Conservation (phyloP, 2,888 invertebrate species). For the Tinea pellionella region DNA sequence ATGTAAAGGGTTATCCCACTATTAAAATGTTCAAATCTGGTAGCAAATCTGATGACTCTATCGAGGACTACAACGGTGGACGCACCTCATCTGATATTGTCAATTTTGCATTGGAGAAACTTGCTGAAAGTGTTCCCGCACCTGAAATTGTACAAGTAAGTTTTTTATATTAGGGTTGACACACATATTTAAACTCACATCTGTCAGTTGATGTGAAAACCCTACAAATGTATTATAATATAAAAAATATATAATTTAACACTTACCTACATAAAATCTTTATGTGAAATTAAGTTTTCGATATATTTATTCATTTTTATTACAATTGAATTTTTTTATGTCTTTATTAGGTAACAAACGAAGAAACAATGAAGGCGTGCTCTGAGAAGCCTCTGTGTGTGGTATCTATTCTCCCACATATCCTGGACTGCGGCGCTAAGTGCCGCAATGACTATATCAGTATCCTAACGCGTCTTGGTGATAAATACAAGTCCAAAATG, state of each 20-base stretch:
- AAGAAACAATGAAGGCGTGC: constrained; percentile 80
- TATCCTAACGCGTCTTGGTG: constrained; percentile 79
- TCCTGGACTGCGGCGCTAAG: constrained; percentile 93
- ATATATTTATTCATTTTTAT: not conserved
- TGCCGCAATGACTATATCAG: constrained; percentile 90
- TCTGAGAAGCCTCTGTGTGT: constrained; percentile 91
- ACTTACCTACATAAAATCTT: no score
- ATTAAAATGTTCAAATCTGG: constrained; percentile 91
- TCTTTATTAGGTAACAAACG: constrained; percentile 71
- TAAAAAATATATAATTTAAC: no score
- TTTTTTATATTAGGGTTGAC: no score
- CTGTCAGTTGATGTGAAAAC: no score
- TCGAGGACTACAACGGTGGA: constrained; percentile 92
- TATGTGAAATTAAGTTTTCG: not conserved
- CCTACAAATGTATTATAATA: no score
- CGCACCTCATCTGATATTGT: constrained; percentile 92
- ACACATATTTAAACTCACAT: not conserved
- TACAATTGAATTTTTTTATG: not conserved
- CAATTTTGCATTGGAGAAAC: constrained; percentile 86
- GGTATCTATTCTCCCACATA: constrained; percentile 92
- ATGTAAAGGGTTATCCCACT: constrained; percentile 94
- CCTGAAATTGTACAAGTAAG: constrained; percentile 86
- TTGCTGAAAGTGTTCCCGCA: constrained; percentile 87
- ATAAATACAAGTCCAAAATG: constrained; percentile 92
- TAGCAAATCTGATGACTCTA: constrained; percentile 75